Evolutionary conservation across 2,888 invertebrate species (phyloP), one percentile per base, ranked within the genome.

Genomic region (Drosophila nr. medialis): DNA sequence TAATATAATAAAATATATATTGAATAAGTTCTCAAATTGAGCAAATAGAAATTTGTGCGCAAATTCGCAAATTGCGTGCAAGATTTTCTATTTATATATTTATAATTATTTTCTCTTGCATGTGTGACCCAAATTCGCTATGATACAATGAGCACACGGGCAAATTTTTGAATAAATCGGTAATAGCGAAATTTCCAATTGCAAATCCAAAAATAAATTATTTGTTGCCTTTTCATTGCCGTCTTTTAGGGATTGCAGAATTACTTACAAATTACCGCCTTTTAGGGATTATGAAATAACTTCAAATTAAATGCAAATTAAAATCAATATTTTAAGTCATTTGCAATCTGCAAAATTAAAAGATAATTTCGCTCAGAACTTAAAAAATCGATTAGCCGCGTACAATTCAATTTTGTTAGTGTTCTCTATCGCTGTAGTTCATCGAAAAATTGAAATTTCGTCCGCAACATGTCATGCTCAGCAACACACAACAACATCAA

Each of bases 181-280:
- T 15, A 15, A 45, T 24, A 45, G 45, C 7, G 8, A 24, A 45
- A 24, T 45, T 45, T 24, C 15, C 45, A 45, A 45, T 24, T 15
- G 40, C 49, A 18, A 11, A 27, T 5, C 10, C 24, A 27, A 11
- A 10, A 4, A 51, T 21, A 11, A 54, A 45, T 15, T 40, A 59
- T 40, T 49, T 32, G 4, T 32, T 8, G 7, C 0, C 1, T 24
- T 45, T 24, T 15, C 2, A 24, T 45, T 24, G 45, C 45, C 7
- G 8, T 24, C 45, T 24, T 45, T 45, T 45, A 2, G 45, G 45
- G 45, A 45, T 45, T 45, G 21, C 7, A 7, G 21, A 45, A 21
- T 13, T 21, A 45, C 7, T 7, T 13, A 21, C 3, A 21, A 7
- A 27, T 64, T 64, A 32, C 40, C 64, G 50, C 6, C 40, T 64